phyloP scores from a whole-genome alignment of 2,113 vertebrate genomes.

The Mobula hypostoma region DNA sequence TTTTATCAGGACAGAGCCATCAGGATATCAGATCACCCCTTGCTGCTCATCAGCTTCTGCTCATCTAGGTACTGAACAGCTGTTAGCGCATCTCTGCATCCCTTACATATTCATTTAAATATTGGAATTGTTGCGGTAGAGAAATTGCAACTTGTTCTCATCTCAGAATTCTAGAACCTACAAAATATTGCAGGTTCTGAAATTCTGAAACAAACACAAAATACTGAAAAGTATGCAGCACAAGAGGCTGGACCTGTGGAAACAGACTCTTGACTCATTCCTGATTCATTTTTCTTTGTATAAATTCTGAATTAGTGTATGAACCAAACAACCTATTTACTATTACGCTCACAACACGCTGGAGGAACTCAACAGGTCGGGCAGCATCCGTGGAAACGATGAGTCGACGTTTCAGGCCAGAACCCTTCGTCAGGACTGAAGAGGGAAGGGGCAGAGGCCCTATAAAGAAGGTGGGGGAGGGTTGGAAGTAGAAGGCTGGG shows the following conservation, averaged over 20 bases:
- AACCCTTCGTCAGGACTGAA: too few species aligned
- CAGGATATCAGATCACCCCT: constrained; percentile 15
- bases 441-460: too few species aligned
- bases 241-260: too few species aligned
- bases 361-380: too few species aligned
- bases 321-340: neutral
- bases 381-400: too few species aligned
- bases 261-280: neutral
- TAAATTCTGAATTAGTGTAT: neutral
- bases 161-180: too few species aligned
- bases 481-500: too few species aligned
- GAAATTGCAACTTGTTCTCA: neutral
- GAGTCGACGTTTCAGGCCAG: too few species aligned
- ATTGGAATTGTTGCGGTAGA: neutral
- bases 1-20: neutral
- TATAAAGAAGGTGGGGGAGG: too few species aligned
- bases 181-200: too few species aligned
- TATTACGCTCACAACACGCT: neutral
- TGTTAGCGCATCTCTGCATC: neutral
- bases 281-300: neutral
- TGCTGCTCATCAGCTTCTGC: neutral
- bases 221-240: too few species aligned
- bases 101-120: neutral
- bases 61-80: neutral
- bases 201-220: too few species aligned